Conservation (phyloP, 1,140 invertebrate species). For the Drosophila lacteicornis region DNA sequence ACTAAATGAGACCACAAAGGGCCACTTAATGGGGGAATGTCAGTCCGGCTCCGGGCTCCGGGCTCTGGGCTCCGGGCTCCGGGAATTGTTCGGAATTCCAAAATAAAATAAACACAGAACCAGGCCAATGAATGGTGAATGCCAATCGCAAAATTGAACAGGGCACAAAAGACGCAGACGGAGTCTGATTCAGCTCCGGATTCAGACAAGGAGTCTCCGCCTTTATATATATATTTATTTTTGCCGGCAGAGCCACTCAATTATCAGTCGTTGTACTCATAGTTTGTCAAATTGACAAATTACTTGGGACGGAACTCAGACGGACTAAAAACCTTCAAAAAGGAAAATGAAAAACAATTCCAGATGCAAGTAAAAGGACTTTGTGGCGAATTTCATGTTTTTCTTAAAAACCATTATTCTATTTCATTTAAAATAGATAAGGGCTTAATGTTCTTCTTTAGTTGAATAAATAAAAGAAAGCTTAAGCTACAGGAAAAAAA, state of each 20-base stretch:
- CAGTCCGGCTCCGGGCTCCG: not conserved
- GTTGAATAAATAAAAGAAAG: no score
- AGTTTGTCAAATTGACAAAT: constrained; percentile 24
- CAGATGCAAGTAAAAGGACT: constrained; percentile 3
- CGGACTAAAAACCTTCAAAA: constrained; percentile 2
- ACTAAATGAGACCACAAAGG: constrained; percentile 39
- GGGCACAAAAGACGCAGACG: not conserved
- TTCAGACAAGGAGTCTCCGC: not conserved
- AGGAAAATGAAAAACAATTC: constrained; percentile 3
- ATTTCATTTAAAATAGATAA: no score
- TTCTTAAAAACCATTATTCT: no score
- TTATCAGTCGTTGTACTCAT: constrained; percentile 18
- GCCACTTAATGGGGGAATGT: constrained; percentile 35
- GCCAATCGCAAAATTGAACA: constrained; percentile 28
- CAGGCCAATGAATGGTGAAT: constrained; percentile 27
- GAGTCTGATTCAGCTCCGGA: not conserved
- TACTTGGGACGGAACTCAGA: not conserved
- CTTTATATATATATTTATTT: not conserved
- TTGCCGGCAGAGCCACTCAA: constrained; percentile 4
- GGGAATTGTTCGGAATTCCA: constrained; percentile 14
- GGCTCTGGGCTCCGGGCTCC: not conserved
- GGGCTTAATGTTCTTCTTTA: no score
- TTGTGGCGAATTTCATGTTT: not conserved
- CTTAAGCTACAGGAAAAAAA: no score
- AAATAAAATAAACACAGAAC: constrained; percentile 27